Evolutionary conservation across 2,888 invertebrate species (phyloP).

Genomic region (Ephialtes manifestator): DNA sequence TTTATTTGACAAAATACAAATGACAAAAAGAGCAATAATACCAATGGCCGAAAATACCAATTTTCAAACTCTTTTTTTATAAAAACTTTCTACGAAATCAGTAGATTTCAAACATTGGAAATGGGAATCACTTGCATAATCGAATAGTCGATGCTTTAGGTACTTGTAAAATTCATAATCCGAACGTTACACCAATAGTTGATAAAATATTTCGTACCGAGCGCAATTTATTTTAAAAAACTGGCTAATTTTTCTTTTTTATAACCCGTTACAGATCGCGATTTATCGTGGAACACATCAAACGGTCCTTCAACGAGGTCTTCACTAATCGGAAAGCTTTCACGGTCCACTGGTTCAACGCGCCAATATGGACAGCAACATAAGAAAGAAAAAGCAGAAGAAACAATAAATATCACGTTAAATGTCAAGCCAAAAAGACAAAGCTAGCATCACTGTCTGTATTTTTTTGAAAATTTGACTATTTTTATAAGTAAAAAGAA

Average conservation of each 20-base stretch:
- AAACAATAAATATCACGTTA: not conserved
- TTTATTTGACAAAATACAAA: no score
- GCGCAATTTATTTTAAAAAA: not conserved
- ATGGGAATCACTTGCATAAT: no score
- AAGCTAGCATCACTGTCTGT: not conserved
- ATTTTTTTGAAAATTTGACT: not conserved
- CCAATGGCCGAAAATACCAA: no score
- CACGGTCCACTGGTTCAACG: conserved; percentile 69
- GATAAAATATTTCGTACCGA: not conserved
- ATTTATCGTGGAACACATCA: conserved; percentile 65
- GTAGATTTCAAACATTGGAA: no score
- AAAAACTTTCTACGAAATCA: no score
- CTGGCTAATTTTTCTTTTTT: not conserved
- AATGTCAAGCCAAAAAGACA: not conserved
- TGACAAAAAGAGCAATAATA: no score
- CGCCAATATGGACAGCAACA: conserved; percentile 3
- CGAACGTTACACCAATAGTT: no score
- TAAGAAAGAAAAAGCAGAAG: conserved; percentile 7
- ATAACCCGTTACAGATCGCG: conserved; percentile 68
- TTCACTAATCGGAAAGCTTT: conserved; percentile 74
- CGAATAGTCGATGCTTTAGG: no score
- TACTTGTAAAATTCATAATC: no score
- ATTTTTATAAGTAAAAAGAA: conserved; percentile 12
- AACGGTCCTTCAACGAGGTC: conserved; percentile 74
- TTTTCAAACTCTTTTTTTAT: no score